phyloP scores from a whole-genome alignment of 2,113 vertebrate genomes.

The Phylloscopus trochilus region DNA sequence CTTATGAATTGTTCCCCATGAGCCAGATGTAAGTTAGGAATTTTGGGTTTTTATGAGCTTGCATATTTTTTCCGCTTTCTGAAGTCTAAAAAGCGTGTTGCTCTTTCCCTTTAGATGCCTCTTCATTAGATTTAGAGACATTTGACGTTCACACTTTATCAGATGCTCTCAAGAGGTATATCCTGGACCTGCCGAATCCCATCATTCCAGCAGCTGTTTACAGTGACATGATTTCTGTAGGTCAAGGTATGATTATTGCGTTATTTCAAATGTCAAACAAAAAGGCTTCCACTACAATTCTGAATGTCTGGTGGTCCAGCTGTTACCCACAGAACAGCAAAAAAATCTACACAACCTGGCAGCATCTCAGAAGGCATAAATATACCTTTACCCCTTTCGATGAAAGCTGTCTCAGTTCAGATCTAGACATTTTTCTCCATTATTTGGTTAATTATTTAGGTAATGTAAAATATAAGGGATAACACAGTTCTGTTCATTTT shows the following conservation, averaged over 20 bases:
- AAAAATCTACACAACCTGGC: neutral
- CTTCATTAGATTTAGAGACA: slow-evolving; percentile 82
- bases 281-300: neutral
- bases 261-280: neutral
- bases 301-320: neutral
- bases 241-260: slow-evolving; percentile 78
- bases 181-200: slow-evolving; percentile 94
- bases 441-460: neutral
- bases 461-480: neutral
- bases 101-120: slow-evolving; percentile 73
- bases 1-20: neutral
- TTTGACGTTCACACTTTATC: slow-evolving; percentile 85
- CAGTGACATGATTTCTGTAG: slow-evolving; percentile 84
- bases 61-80: neutral
- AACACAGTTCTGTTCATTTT: neutral
- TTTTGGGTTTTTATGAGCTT: neutral
- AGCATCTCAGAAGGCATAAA: neutral
- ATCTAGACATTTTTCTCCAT: neutral
- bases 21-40: neutral
- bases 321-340: neutral
- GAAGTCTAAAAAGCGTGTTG: neutral
- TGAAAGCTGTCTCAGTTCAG: neutral
- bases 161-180: slow-evolving; percentile 88
- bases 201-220: slow-evolving; percentile 84
- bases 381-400: neutral